Evolutionary conservation across 1,140 invertebrate genomes (phyloP), one percentile per base, ranked within the genome.

Genomic region (Brachionus asplanchnoidis): DNA sequence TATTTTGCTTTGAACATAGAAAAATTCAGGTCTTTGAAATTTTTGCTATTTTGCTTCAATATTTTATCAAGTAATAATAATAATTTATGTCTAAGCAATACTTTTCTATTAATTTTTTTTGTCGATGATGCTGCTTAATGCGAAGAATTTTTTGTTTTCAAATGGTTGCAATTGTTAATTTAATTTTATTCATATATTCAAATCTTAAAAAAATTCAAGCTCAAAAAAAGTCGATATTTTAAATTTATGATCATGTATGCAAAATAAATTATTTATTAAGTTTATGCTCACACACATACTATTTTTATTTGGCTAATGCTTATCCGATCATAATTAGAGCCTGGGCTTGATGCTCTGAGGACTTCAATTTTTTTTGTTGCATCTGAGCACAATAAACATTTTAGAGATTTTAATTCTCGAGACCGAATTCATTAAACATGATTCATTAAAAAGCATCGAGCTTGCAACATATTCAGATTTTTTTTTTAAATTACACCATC

Each of bases 21-120:
- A 73, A 42, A 73, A 73, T 73, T 73, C 68, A 73, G 68, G 68
- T 73, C 68, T 73, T 73, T 42, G 32, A 42, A 32, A 20, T 40
- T 73, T 73, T 73, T 42, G 32, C 40, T 73, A 42, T 20, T 70
- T 40, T 42, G 32, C 36, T 40, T 40, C 32, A 42, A 73, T 42
- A 73, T 73, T 73, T 73, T 73, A 73, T 73, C 68, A 73, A 73
- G 17, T 23, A 73, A 73, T 73, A 73, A 73, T 73, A 73, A 73
- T 73, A 73, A 73, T 73, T 73, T 73, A 73, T 73, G 68, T 40
- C 3, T 68, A 7, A 36, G 32, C 32, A 36, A 36, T 36, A 36
- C 12, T 68, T 73, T 73, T 73, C 40, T 73, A 73, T 73, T 73
- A 73, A 44, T 73, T 73, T 17, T 73, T 42, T 73, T 73, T 42